Evolutionary conservation across 2,888 invertebrate species (phyloP).

Genomic region (Acanthosepion pharaonis): DNA sequence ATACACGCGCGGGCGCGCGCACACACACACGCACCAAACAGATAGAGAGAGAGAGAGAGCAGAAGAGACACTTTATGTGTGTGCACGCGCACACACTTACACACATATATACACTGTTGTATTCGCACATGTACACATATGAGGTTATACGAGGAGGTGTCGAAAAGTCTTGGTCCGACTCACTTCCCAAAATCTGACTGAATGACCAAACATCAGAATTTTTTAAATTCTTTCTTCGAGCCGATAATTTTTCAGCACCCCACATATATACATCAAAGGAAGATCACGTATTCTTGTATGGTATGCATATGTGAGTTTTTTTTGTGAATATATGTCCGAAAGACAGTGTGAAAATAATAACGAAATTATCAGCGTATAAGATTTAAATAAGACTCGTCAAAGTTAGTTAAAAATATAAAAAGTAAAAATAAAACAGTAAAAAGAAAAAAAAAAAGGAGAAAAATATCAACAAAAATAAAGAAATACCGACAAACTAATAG

Average conservation of each 20-base stretch:
- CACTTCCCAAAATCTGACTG: no score
- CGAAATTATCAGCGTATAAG: background rate
- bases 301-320: background rate
- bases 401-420: background rate
- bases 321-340: background rate
- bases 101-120: background rate
- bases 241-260: no score
- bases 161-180: no score
- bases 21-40: no score
- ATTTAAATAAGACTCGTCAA: slow-evolving; percentile 33
- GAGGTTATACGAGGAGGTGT: background rate
- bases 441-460: background rate
- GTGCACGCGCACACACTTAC: background rate
- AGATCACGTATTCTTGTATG: background rate
- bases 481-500: background rate
- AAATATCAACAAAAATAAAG: background rate
- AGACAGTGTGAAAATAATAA: background rate
- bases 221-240: no score
- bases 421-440: background rate
- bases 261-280: background rate
- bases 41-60: no score
- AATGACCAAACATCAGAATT: no score
- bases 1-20: no score
- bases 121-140: background rate
- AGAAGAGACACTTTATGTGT: background rate